Evolutionary conservation across 1,140 invertebrate genomes (phyloP), one percentile per base, ranked within the genome.

Genomic region (Asbolus verrucosus): DNA sequence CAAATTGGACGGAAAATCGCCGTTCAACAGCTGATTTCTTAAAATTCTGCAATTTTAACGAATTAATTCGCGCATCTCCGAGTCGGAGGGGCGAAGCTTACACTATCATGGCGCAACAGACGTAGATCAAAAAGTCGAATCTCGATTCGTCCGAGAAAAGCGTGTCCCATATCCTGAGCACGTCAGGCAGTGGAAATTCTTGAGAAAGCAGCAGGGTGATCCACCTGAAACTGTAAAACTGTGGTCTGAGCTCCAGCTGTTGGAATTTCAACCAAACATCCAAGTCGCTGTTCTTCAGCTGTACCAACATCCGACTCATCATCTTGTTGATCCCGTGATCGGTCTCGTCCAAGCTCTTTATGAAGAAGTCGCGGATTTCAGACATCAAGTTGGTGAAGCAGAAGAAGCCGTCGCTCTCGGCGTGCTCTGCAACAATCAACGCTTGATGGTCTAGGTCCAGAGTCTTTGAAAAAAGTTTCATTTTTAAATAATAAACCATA

Each of bases 181-280:
- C 94, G 84, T 98, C 96, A 0, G 97, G 97, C 66, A 99, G 83
- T 21, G 94, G 92, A 84, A 99, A 99, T 83, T 99, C 97, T 86
- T 99, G 98, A 14, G 96, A 98, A 1, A 99, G 83, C 15, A 99
- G 82, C n/a, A 99, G 83, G 0, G 96, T 98, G 9, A 99, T 85
- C 97, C 97, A 99, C 79, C 95, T 93, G 82, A 98, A 98, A 78
- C 94, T 95, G 78, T 95, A 99, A 83, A 95, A 99, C 82, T 98
- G 95, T 0, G 96, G 96, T 77, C 92, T 91, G 1, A 99, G 83
- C 78, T 96, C 94, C 77, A 96, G 92, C 38, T 87, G 86, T 67
- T 92, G 87, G 2, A 98, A 83, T 69, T 87, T 86, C 24, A 89
- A 83, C 86, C 90, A 94, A 9, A 98, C 84, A 30, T 87, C 86